Evolutionary conservation across 2,888 invertebrate genomes (phyloP), one percentile per base, ranked within the genome.

Genomic region (Noctua janthina): DNA sequence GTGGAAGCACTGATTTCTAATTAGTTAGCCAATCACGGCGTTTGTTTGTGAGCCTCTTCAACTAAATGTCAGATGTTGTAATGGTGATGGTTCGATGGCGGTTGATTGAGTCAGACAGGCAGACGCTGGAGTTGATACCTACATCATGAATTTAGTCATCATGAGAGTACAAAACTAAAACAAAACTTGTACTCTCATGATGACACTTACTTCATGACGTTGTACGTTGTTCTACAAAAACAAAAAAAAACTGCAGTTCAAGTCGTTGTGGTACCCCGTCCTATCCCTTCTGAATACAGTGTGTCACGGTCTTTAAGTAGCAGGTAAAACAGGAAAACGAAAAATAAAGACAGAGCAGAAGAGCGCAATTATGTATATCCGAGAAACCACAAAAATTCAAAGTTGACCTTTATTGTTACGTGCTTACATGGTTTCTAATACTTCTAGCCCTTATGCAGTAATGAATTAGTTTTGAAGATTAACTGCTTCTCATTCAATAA

Each of bases 1-100:
- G n/a, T 78, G 73, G 79, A 79, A 84, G 66, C 76, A 78, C 66
- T 75, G 79, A 79, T 85, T 84, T 83, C 64, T 80, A 89, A 87
- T 88, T 78, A 88, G 72, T 64, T 23, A 43, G 62, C 29, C 67
- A 76, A 86, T 51, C n/a, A 73, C 29, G 71, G 46, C 7, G 43
- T 54, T 62, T 74, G 59, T 80, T 76, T 67, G 39, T 75, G 23
- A 75, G 29, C 69, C 88, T 87, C 79, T 82, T 89, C 64, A 83
- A 74, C 59, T 66, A 79, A 83, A 78, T 84, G 72, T 80, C 84
- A 73, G 43, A 51, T 29, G 49, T 71, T 76, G 62, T 76, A 56
- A 51, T 59, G 1, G 46, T 67, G 39, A 76, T 20, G 64, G 56
- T 39, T 59, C 54, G n/a, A 43, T 68, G 67, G 46, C 20, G 59